Evolutionary conservation across 2,797 vertebrate species (phyloP), one percentile per base, ranked within the genome.

Genomic region (Phataginus tetradactyla): DNA sequence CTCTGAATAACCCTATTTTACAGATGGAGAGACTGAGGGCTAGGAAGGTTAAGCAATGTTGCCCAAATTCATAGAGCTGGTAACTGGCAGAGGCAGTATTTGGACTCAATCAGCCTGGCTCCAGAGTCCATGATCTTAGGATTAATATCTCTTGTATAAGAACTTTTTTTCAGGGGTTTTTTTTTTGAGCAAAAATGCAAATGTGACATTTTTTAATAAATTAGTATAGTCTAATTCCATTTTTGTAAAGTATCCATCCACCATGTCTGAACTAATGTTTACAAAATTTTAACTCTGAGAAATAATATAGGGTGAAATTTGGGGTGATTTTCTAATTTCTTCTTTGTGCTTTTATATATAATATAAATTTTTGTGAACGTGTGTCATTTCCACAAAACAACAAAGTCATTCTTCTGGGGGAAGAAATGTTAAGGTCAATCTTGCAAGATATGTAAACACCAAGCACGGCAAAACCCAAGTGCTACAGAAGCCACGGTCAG

Each of bases 181-280:
- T 75, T 59, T 55, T n/a, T 37, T 74, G 4, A 61, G 61, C 20
- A 81, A 87, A 94, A 66, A 6, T 20, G 57, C 71, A 83, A 81
- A 51, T 18, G 45, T 57, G 25, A 29, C 45, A 45, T 78, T 77
- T 90, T 92, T 63, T 5, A 15, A 83, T 79, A 85, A 87, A 63
- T 69, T 42, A 80, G 45, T 72, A 45, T 49, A 66, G 2, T 71
- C 49, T 68, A 75, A 53, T 79, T 77, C 53, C 63, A 71, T 88
- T 96, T 94, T 90, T 86, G 12, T 77, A 79, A 93, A 97, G 72
- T 86, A 68, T 72, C 42, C 34, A 49, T 59, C 74, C 15, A 3
- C 91, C 21, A 55, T 77, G 3, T 93, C 51, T 89, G 42, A 5
- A 84, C 63, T 92, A 68, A 79, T 42, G 37, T 59, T 77, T 86